These are phyloP conservation scores for Zingel zingel DNA, from an alignment of 2,113 vertebrate genomes.

Conservation along the genomic window DNA sequence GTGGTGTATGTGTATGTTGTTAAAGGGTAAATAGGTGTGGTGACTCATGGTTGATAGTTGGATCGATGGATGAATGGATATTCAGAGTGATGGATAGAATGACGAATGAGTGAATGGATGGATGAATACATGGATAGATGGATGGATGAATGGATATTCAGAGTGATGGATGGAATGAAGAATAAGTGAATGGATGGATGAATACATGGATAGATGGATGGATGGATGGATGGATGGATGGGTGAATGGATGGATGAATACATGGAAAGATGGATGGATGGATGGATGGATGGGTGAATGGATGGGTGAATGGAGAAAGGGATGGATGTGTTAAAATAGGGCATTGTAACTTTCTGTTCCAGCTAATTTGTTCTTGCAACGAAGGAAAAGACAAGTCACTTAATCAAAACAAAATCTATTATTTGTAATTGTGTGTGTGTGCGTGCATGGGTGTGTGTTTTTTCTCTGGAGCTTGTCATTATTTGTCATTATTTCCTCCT, in stretches of 20 bases:
- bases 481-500: conserved; percentile 33
- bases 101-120: neutral
- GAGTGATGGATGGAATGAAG: too few relatives aligned
- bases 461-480: neutral
- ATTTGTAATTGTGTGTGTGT: neutral
- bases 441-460: neutral
- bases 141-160: neutral
- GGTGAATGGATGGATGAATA: neutral
- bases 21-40: neutral
- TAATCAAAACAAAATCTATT: neutral
- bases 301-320: neutral
- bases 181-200: neutral
- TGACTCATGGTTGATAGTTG: neutral
- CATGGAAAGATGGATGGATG: too few relatives aligned
- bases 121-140: neutral
- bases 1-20: neutral
- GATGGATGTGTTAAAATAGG: neutral
- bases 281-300: too few relatives aligned
- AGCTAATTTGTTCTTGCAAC: neutral
- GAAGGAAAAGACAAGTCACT: neutral
- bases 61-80: neutral
- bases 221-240: neutral
- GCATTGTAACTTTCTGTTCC: neutral
- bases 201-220: neutral
- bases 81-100: too few relatives aligned